Conservation (phyloP, 2,888 invertebrate species). For the Ennomos erosarius region DNA sequence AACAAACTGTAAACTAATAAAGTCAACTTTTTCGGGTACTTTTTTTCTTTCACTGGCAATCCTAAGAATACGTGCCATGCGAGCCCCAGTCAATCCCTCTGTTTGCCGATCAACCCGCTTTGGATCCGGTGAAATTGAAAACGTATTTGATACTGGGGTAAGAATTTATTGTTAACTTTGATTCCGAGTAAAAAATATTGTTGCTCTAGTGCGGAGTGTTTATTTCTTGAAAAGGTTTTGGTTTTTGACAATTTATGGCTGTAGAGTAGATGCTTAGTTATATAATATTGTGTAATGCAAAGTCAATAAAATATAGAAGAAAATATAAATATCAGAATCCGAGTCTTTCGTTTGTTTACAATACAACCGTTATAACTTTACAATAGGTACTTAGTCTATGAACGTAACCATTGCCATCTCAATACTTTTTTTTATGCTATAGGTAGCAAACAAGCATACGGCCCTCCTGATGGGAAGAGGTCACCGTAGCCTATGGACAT, state of each 20-base stretch:
- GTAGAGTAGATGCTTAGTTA: too few species aligned
- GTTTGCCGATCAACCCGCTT: conserved; percentile 71
- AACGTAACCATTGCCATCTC: too few species aligned
- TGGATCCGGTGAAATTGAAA: conserved; percentile 67
- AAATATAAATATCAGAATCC: too few species aligned
- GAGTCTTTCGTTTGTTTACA: too few species aligned
- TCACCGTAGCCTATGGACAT: too few species aligned
- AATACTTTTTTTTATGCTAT: too few species aligned
- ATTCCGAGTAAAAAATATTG: conserved; percentile 28
- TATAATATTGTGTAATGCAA: too few species aligned
- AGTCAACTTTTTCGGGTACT: not conserved
- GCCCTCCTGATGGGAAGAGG: too few species aligned
- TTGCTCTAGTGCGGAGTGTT: conserved; percentile 8
- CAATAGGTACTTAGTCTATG: too few species aligned
- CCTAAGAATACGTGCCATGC: conserved; percentile 37
- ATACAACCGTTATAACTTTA: too few species aligned
- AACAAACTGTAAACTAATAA: not conserved
- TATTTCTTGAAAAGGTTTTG: conserved; percentile 8
- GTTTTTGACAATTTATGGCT: not conserved
- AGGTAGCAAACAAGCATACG: too few species aligned
- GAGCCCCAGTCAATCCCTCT: conserved; percentile 68
- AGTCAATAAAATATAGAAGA: too few species aligned
- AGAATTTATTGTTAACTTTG: conserved; percentile 46
- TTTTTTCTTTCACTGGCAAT: conserved; percentile 28
- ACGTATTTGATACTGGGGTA: conserved; percentile 58